A percentile compares a stretch with the other conserved stretches of the same genome.
phyloP scores from a whole-genome alignment of 1,140 invertebrate genomes.

The Drosophila tristis region DNA sequence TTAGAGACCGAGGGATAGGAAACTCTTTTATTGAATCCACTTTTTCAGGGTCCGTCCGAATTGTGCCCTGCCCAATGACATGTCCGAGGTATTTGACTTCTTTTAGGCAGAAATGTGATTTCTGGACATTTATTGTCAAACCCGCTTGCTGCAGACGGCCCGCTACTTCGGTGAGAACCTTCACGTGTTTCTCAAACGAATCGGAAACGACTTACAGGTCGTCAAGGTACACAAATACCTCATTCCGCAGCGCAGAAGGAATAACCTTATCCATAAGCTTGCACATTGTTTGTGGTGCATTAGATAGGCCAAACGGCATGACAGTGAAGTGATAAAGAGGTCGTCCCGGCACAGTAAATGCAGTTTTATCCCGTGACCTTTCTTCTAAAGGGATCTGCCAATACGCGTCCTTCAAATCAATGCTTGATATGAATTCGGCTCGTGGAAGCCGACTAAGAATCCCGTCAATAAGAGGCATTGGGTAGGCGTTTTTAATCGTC shows the following conservation, averaged over 20 bases:
- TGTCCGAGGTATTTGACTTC: conserved; percentile 11
- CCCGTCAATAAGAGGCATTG: conserved; percentile 3
- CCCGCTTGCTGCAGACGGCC: background rate
- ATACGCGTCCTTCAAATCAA: conserved; percentile 12
- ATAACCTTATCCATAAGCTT: conserved; percentile 22
- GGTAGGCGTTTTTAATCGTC: conserved; percentile 18
- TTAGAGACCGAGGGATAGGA: background rate
- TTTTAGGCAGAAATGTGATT: conserved; percentile 2
- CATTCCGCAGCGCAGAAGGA: background rate
- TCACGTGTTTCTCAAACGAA: background rate
- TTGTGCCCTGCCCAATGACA: background rate
- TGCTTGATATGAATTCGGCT: conserved; percentile 11
- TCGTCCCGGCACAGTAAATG: conserved; percentile 9
- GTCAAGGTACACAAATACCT: conserved; percentile 9
- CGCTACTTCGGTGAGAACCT: background rate
- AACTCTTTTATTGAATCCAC: background rate
- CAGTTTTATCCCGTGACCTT: conserved; percentile 4
- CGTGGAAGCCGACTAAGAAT: conserved; percentile 1
- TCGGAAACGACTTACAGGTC: conserved; percentile 9
- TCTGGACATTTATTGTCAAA: conserved; percentile 18
- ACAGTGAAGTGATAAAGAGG: conserved; percentile 15
- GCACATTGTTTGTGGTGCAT: conserved; percentile 15
- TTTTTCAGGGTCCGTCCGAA: conserved; percentile 1
- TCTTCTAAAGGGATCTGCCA: conserved; percentile 1
- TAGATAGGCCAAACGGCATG: conserved; percentile 17